These are phyloP conservation scores for Anoplophora glabripennis DNA, from an alignment of 1,140 invertebrate species.

Conservation along the genomic window DNA sequence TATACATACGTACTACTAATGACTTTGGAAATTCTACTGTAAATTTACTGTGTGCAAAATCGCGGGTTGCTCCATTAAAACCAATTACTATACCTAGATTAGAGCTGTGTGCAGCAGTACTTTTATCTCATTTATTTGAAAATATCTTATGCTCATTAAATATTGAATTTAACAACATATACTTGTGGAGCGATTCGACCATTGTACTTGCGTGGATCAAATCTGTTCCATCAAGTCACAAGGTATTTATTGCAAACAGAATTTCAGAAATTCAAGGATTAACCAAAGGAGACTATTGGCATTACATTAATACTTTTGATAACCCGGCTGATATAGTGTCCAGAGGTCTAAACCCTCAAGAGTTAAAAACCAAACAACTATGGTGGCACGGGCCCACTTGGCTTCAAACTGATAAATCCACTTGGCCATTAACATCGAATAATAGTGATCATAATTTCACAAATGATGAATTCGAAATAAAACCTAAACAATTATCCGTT, in stretches of 20 bases:
- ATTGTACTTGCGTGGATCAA: conserved; percentile 25
- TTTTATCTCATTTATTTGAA: conserved; percentile 35
- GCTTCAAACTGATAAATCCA: neutral
- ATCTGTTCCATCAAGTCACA: conserved; percentile 8
- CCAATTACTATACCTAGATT: conserved; percentile 37
- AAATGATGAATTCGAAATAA: neutral
- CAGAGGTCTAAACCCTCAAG: conserved; percentile 37
- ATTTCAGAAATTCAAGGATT: conserved; percentile 45
- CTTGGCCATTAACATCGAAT: neutral
- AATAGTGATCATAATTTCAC: neutral
- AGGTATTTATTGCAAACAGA: conserved; percentile 42
- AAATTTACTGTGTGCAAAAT: conserved; percentile 39
- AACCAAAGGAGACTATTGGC: conserved; percentile 28
- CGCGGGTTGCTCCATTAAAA: conserved; percentile 44
- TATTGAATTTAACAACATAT: conserved; percentile 29
- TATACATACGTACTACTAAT: conserved; percentile 14
- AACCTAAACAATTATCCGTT: too few species aligned
- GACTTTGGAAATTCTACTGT: neutral
- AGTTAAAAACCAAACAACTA: conserved; percentile 32
- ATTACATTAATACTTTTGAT: conserved; percentile 12
- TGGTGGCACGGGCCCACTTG: conserved; percentile 46
- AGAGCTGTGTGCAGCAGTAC: conserved; percentile 41
- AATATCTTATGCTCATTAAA: conserved; percentile 21
- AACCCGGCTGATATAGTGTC: conserved; percentile 52
- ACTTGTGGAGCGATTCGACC: conserved; percentile 41